These are phyloP conservation scores for Nemapogon koenigi DNA, from an alignment of 2,888 invertebrate genomes.

Conservation along the genomic window DNA sequence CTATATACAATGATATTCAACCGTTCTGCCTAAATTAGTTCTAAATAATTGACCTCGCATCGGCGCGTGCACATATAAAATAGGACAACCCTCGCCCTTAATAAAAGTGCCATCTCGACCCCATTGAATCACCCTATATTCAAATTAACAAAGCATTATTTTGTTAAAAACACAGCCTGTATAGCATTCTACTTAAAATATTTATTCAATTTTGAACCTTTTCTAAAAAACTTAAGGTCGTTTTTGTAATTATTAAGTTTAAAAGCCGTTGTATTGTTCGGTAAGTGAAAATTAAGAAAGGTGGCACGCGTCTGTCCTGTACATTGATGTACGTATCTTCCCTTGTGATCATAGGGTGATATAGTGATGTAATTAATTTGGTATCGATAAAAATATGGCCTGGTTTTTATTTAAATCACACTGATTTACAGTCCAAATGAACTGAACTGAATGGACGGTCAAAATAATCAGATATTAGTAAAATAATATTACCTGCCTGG, in stretches of 20 bases:
- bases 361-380: conserved; percentile 24
- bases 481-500: too few species aligned
- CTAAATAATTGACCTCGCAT: conserved; percentile 58
- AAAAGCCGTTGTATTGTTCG: conserved; percentile 30
- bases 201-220: conserved; percentile 16
- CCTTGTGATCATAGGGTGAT: conserved; percentile 45
- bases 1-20: not conserved
- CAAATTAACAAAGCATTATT: conserved; percentile 63
- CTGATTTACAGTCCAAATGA: too few species aligned
- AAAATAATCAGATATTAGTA: too few species aligned
- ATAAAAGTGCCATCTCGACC: conserved; percentile 29
- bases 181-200: not conserved
- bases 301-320: conserved; percentile 51
- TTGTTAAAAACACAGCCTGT: conserved; percentile 30
- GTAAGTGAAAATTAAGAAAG: conserved; percentile 51
- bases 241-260: conserved; percentile 13
- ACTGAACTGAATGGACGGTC: too few species aligned
- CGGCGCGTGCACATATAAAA: conserved; percentile 45
- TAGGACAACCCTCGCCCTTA: conserved; percentile 29
- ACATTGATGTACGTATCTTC: conserved; percentile 39
- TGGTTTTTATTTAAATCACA: too few species aligned
- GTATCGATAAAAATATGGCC: conserved; percentile 17
- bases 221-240: conserved; percentile 8
- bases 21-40: conserved; percentile 58
- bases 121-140: conserved; percentile 29